A percentile compares a stretch with the other conserved stretches of the same genome.
phyloP scores from a whole-genome alignment of 2,113 vertebrate genomes.

The Phylloscopus trochiloides region DNA sequence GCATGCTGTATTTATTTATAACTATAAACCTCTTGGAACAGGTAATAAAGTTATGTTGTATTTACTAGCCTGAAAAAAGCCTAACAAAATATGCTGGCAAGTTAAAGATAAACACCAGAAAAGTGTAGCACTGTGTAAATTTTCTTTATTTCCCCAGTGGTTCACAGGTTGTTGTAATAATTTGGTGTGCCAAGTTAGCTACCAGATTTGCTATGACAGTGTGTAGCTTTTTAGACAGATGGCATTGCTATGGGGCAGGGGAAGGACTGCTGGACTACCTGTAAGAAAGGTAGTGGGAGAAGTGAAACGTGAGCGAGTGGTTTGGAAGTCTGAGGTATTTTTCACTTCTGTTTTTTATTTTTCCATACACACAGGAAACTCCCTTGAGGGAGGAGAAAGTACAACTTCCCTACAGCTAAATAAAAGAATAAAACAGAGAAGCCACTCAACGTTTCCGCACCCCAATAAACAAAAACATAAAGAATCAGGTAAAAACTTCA shows the following conservation, averaged over 20 bases:
- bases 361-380: conserved; percentile 41
- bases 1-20: background rate
- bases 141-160: background rate
- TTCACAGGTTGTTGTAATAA: background rate
- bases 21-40: background rate
- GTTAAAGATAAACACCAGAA: background rate
- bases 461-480: background rate
- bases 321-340: conserved; percentile 48
- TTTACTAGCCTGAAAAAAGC: conserved; percentile 1
- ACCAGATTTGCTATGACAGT: background rate
- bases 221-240: background rate
- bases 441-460: background rate
- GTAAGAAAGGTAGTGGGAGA: background rate
- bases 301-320: background rate
- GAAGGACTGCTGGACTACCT: background rate
- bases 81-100: background rate
- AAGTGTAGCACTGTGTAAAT: background rate
- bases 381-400: background rate
- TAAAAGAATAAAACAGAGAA: conserved; percentile 5
- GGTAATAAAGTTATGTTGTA: background rate
- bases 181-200: background rate
- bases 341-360: conserved; percentile 64
- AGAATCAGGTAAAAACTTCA: background rate
- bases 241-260: background rate
- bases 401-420: conserved; percentile 48